These are phyloP conservation scores for Triplophysa tibetana DNA, from an alignment of 2,113 vertebrate genomes.

Conservation along the genomic window DNA sequence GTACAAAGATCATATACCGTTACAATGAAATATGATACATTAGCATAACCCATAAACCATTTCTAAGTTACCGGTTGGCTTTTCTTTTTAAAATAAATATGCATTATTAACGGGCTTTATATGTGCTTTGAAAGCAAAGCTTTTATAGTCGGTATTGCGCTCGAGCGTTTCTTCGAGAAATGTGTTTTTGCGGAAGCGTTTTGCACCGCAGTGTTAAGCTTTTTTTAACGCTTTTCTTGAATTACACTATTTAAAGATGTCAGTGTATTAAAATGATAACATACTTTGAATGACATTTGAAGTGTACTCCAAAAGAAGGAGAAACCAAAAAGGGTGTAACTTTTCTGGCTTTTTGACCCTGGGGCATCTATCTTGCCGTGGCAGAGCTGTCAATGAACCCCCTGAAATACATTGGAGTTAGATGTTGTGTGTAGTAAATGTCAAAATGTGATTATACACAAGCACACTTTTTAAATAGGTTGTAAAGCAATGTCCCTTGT, in stretches of 20 bases:
- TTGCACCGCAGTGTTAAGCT: not conserved
- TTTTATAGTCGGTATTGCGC: not conserved
- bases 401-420: not conserved
- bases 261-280: not conserved
- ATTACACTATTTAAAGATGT: too few relatives aligned
- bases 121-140: not conserved
- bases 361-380: not conserved
- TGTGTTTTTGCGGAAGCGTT: conserved; percentile 1
- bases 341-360: conserved; percentile 10
- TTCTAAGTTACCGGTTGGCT: too few relatives aligned
- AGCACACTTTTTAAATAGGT: too few relatives aligned
- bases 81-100: too few relatives aligned
- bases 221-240: not conserved
- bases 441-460: too few relatives aligned
- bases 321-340: too few relatives aligned
- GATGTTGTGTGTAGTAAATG: not conserved
- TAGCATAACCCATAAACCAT: too few relatives aligned
- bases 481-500: too few relatives aligned
- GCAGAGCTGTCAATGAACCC: conserved; percentile 10
- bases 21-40: not conserved
- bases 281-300: not conserved
- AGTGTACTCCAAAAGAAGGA: not conserved
- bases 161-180: not conserved
- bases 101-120: too few relatives aligned
- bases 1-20: not conserved